Base-by-base conservation (phyloP, 2,797 vertebrate genomes). In the Falco berigora region DNA sequence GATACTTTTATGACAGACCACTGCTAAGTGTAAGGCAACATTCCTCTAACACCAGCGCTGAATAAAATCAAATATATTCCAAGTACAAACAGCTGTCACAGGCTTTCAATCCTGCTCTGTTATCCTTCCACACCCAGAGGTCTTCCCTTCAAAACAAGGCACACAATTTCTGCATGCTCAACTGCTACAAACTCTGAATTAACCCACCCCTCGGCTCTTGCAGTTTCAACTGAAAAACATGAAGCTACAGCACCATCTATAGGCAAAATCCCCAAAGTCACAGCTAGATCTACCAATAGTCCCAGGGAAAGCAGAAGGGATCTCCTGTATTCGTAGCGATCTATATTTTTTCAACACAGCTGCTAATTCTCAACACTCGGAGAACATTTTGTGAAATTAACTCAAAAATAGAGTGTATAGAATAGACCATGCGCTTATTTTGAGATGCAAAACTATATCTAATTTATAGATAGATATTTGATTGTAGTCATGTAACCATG, bases 211-310 rank as follows among this genome's bases (percentile, higher is more conserved):
- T 92, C 68, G 20, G 9, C 55, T 69, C 6, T 28, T 32, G 13
- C 4, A 62, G 6, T 61, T 91, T 89, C 56, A 68, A 61, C 28
- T 52, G 32, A 78, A 46, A 95, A 90, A 59, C 52, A 49, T 55
- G 86, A 32, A 86, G 81, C 74, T 89, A 88, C 10, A 96, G 86
- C 83, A 94, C 93, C 93, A 89, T 63, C 96, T 96, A 96, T 92
- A 95, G 96, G 90, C 64, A 83, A 40, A 49, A 40, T 5, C 40
- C 23, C 62, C 14, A 74, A 82, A 8, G 14, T 46, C 25, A 47
- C 5, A 67, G 22, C 24, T 32, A 32, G 10, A 86, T 71, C 62
- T 18, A 52, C 8, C 42, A n/a, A 5, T 4, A 71, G 15, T 13
- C 40, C 24, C 44, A 0, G 2, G 17, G 36, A 76, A 73, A 67